A percentile compares a stretch with the other conserved stretches of the same genome.
phyloP scores from a whole-genome alignment of 2,797 vertebrate species.

The Hapalemur alaotrensis region DNA sequence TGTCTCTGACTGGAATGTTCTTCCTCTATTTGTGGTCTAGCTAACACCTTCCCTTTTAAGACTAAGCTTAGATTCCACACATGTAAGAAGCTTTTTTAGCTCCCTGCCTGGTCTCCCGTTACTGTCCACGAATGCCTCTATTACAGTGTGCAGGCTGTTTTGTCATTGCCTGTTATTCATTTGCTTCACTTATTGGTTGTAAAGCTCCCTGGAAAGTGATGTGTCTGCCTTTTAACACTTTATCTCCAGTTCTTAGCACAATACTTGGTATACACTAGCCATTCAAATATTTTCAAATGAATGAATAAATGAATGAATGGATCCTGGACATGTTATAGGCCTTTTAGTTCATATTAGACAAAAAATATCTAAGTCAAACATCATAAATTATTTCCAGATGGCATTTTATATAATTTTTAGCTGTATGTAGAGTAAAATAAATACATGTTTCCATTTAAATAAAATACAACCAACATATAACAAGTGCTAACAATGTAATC shows the following conservation, averaged over 20 bases:
- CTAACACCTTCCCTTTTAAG: not conserved
- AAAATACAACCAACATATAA: not conserved
- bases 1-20: not conserved
- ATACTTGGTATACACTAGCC: not conserved
- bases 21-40: not conserved
- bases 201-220: not conserved
- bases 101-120: not conserved
- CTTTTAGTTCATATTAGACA: not conserved
- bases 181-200: not conserved
- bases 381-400: not conserved
- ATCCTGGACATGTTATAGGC: not conserved
- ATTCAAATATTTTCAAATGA: not conserved
- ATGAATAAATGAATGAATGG: not conserved
- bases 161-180: not conserved
- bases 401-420: not conserved
- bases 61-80: not conserved
- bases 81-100: not conserved
- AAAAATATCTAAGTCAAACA: not conserved
- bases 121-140: not conserved
- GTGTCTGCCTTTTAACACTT: not conserved
- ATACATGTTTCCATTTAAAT: not conserved
- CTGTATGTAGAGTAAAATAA: not conserved
- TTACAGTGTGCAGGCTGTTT: rapidly evolving
- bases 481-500: not conserved
- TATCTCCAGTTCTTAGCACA: not conserved